phyloP scores from a whole-genome alignment of 2,797 vertebrate genomes.

The Hydrocynus forskahlii region DNA sequence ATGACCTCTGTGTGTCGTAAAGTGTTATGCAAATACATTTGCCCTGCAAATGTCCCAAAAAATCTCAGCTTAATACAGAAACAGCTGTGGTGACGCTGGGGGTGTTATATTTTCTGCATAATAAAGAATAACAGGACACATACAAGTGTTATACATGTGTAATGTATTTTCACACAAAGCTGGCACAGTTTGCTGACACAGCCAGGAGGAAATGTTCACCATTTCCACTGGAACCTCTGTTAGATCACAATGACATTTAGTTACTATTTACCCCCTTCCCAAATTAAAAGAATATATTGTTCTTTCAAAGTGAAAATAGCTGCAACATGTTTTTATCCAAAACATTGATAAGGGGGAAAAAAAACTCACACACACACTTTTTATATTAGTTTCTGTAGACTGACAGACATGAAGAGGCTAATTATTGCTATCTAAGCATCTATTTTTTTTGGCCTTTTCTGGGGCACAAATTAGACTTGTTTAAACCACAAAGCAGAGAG shows the following conservation, averaged over 20 bases:
- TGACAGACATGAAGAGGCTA: slow-evolving; percentile 8
- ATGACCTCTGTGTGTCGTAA: too few species aligned
- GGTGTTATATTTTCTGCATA: not conserved
- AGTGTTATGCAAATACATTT: too few species aligned
- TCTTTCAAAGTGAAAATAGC: slow-evolving; percentile 13
- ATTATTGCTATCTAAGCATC: slow-evolving; percentile 22
- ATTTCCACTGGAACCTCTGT: not conserved
- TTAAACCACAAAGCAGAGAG: slow-evolving; percentile 14
- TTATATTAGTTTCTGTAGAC: not conserved
- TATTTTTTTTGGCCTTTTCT: not conserved
- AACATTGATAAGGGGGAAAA: not conserved
- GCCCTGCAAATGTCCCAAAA: not conserved
- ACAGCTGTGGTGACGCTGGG: not conserved
- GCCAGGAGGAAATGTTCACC: not conserved
- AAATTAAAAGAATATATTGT: not conserved
- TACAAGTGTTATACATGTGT: not conserved
- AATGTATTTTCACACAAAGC: slow-evolving; percentile 28
- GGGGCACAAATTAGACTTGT: not conserved
- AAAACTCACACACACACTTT: not conserved
- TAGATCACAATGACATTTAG: not conserved
- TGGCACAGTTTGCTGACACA: not conserved
- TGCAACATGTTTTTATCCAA: not conserved
- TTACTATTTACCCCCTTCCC: not conserved
- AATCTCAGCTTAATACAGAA: not conserved
- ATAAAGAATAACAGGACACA: slow-evolving; percentile 3